Evolutionary conservation across 2,888 invertebrate genomes (phyloP).

Genomic region (Amphipoea lucens): DNA sequence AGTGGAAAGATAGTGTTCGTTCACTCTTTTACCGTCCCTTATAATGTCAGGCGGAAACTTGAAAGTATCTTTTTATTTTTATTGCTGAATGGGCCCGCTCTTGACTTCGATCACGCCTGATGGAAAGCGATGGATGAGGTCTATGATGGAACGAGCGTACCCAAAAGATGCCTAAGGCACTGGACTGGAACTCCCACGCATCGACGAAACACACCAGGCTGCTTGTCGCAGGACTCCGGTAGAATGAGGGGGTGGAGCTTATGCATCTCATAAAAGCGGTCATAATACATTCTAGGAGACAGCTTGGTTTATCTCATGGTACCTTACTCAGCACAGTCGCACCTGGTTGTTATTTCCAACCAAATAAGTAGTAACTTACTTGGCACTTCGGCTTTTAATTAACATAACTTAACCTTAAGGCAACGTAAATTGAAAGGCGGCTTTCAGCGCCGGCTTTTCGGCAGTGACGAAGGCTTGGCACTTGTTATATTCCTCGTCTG

Average conservation of each 20-base stretch:
- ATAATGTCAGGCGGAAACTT: background rate
- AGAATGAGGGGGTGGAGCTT: background rate
- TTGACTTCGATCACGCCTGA: too few species aligned
- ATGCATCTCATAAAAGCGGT: background rate
- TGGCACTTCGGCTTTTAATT: constrained; percentile 26
- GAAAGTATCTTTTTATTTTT: background rate
- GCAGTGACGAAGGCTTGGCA: constrained; percentile 34
- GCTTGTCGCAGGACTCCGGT: too few species aligned
- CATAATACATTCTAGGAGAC: background rate
- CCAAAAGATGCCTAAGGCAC: too few species aligned
- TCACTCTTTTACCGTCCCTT: too few species aligned
- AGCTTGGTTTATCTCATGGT: background rate
- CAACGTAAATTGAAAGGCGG: constrained; percentile 29
- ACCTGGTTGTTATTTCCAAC: background rate
- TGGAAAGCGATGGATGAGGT: too few species aligned
- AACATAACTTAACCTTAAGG: constrained; percentile 3
- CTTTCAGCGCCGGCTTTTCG: constrained; percentile 29
- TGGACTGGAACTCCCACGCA: too few species aligned
- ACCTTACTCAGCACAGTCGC: background rate
- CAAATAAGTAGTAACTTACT: constrained; percentile 1
- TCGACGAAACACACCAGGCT: too few species aligned
- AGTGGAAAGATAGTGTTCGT: too few species aligned
- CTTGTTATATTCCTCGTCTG: constrained; percentile 27
- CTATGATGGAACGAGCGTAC: too few species aligned
- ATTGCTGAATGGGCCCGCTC: too few species aligned